These are phyloP conservation scores for Sinocyclocheilus rhinocerous DNA, from an alignment of 2,113 vertebrate species.

Conservation along the genomic window DNA sequence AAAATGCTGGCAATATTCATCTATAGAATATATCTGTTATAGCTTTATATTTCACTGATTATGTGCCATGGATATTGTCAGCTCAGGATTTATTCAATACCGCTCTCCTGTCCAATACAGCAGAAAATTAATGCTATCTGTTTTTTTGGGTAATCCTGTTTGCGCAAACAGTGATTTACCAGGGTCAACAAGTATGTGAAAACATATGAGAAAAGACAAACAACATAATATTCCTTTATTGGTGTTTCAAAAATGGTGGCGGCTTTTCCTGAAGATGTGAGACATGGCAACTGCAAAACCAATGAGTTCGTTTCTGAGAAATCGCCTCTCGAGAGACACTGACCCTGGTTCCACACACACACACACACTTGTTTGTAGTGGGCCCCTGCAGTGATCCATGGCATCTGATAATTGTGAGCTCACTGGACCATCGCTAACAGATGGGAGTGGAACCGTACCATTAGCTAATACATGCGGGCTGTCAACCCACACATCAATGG, in stretches of 20 bases:
- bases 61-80: background rate
- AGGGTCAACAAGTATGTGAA: slow-evolving; percentile 2
- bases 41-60: background rate
- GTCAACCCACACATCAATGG: slow-evolving; percentile 71
- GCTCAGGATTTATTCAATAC: background rate
- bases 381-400: slow-evolving; percentile 68
- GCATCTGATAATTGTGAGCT: slow-evolving; percentile 75
- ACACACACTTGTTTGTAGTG: slow-evolving; percentile 23
- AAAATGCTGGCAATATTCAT: slow-evolving; percentile 9
- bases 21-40: background rate
- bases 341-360: background rate
- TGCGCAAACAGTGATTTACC: background rate
- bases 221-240: background rate
- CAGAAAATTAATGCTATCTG: background rate
- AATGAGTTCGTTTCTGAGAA: background rate
- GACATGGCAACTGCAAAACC: background rate
- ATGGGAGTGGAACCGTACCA: slow-evolving; percentile 76
- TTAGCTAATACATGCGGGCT: slow-evolving; percentile 68
- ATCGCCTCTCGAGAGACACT: background rate
- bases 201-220: background rate
- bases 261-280: background rate
- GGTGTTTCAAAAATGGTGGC: background rate
- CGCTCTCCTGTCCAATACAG: background rate
- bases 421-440: slow-evolving; percentile 79
- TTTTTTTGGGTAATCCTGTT: background rate